Evolutionary conservation across 2,113 vertebrate genomes (phyloP).

Genomic region (Nannobrachium achirus): DNA sequence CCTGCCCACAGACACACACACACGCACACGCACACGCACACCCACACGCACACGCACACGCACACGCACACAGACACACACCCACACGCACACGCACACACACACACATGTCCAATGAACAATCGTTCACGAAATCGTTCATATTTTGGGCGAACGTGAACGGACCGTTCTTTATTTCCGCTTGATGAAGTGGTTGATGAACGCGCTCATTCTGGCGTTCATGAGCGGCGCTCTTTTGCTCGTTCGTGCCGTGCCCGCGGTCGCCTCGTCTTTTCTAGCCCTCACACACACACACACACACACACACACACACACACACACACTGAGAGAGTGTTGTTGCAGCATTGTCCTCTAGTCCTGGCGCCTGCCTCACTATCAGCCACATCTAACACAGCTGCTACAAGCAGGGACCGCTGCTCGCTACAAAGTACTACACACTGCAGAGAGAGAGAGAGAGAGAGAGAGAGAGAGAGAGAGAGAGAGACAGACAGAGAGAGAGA

Average conservation of each 20-base stretch:
- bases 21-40: constrained; percentile 3
- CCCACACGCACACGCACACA: background rate
- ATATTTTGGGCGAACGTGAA: no score
- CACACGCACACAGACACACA: background rate
- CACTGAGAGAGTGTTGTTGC: background rate
- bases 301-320: background rate
- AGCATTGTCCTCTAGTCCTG: constrained; percentile 37
- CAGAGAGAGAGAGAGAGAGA: background rate
- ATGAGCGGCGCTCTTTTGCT: no score
- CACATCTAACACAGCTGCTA: constrained; percentile 6
- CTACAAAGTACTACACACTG: background rate
- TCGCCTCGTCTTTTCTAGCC: no score
- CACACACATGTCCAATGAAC: no score
- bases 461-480: constrained; percentile 1
- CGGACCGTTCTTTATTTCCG: no score
- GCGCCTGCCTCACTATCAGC: constrained; percentile 20
- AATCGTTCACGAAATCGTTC: no score
- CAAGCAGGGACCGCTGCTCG: constrained; percentile 19
- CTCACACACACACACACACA: no score
- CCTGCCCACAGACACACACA: background rate
- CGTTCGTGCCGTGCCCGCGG: no score
- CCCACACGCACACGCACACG: background rate
- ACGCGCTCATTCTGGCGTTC: no score
- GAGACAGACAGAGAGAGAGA: background rate
- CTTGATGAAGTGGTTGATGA: no score